phyloP scores from a whole-genome alignment of 2,113 vertebrate species.

The Neodon shergylaensis region DNA sequence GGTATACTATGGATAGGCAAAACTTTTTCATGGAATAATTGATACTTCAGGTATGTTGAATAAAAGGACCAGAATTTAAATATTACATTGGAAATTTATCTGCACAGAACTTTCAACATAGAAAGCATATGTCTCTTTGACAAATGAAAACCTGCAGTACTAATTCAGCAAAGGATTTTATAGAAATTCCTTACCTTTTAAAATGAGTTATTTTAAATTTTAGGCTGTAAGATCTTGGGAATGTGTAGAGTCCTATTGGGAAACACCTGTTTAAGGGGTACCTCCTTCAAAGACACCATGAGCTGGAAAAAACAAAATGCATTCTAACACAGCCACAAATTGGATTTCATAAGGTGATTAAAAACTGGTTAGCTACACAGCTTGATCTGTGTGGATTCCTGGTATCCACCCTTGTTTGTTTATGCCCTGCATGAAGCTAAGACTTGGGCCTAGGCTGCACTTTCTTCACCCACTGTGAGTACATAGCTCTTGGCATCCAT shows the following conservation, averaged over 20 bases:
- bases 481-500: too few species aligned
- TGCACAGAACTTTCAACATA: background rate
- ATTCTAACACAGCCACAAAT: background rate
- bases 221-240: background rate
- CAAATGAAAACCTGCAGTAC: background rate
- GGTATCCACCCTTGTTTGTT: background rate
- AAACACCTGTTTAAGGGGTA: background rate
- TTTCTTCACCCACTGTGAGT: rapidly evolving
- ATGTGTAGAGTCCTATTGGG: background rate
- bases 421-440: rapidly evolving
- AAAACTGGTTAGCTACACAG: background rate
- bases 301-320: background rate
- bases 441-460: rapidly evolving
- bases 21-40: background rate
- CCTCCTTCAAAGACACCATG: background rate
- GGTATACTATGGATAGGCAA: background rate
- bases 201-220: background rate
- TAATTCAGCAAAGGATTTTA: background rate
- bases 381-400: rapidly evolving
- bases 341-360: background rate
- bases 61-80: background rate
- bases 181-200: background rate
- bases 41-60: background rate
- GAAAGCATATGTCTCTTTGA: background rate
- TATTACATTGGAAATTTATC: background rate